Evolutionary conservation across 2,797 vertebrate genomes (phyloP), one percentile per base, ranked within the genome.

Genomic region (Natrix natrix): DNA sequence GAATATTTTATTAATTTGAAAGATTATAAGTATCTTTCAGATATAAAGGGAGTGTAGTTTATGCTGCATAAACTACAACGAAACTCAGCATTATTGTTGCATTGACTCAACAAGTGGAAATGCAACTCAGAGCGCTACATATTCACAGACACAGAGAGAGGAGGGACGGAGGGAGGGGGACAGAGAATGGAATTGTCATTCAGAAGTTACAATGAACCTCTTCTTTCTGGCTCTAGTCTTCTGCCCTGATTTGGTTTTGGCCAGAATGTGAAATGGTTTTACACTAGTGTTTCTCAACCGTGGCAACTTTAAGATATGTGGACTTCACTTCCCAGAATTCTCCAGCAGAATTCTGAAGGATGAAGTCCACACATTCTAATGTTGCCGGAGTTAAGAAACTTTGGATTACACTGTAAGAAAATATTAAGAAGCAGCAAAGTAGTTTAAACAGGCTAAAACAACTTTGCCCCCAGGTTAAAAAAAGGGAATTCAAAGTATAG

Each of bases 1-100:
- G 74, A 63, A 89, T 59, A 86, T 48, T 69, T 66, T 61, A 88
- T 91, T 56, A 93, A 86, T 52, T 91, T 89, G 16, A 83, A 91
- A 48, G 56, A 20, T 61, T n/a, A 43, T 43, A 43, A 43, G 43
- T 43, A 43, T 43, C 43, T 43, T 43, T 43, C 43, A 43, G 12
- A 22, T 78, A 78, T 54, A n/a, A 26, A 63, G 26, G n/a, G 20
- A 11, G 43, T 22, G 12, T 11, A 26, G 16, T 17, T 5, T 69
- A 28, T 63, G 12, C 13, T 60, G 26, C 17, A 37, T 14, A 60
- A 88, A 24, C 10, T 52, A 24, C 24, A 61, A 90, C 43, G 86
- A 63, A n/a, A 48, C 28, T 4, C 55, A 60, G 17, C n/a, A 87
- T 91, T 56, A 69, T 89, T 32, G 37, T 60, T 89, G 87, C 87